Evolutionary conservation across 2,888 invertebrate genomes (phyloP).

Genomic region (Subacronicta megacephala): DNA sequence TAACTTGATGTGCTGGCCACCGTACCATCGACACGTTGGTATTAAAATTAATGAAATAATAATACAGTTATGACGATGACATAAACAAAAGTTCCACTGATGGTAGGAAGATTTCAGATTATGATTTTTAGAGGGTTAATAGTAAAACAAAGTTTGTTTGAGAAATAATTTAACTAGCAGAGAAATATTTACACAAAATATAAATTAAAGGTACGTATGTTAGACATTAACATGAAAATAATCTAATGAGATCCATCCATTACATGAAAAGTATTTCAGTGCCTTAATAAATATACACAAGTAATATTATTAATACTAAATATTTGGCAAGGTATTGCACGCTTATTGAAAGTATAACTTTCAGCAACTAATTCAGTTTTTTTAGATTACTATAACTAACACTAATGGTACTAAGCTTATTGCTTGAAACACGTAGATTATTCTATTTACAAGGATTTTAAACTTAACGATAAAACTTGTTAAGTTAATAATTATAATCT

Average conservation of each 20-base stretch:
- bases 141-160: slow-evolving; percentile 27
- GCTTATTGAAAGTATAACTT: background rate
- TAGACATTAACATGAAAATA: slow-evolving; percentile 34
- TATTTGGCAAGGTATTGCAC: slow-evolving; percentile 28
- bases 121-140: background rate
- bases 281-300: slow-evolving; percentile 33
- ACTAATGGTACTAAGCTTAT: slow-evolving; percentile 68
- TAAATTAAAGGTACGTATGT: slow-evolving; percentile 26
- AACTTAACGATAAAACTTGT: slow-evolving; percentile 35
- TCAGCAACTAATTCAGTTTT: slow-evolving; percentile 29
- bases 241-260: slow-evolving; percentile 44
- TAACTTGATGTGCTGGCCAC: no score
- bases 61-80: no score
- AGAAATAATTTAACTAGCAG: slow-evolving; percentile 44
- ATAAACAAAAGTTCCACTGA: no score
- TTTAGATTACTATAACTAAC: slow-evolving; percentile 33
- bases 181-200: slow-evolving; percentile 44
- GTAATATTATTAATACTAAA: slow-evolving; percentile 25
- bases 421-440: slow-evolving; percentile 83
- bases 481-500: slow-evolving; percentile 28
- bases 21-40: no score
- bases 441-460: slow-evolving; percentile 60
- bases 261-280: slow-evolving; percentile 46
- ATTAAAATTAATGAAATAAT: no score
- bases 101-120: background rate